phyloP scores from a whole-genome alignment of 2,797 vertebrate species.

The Morus bassanus region DNA sequence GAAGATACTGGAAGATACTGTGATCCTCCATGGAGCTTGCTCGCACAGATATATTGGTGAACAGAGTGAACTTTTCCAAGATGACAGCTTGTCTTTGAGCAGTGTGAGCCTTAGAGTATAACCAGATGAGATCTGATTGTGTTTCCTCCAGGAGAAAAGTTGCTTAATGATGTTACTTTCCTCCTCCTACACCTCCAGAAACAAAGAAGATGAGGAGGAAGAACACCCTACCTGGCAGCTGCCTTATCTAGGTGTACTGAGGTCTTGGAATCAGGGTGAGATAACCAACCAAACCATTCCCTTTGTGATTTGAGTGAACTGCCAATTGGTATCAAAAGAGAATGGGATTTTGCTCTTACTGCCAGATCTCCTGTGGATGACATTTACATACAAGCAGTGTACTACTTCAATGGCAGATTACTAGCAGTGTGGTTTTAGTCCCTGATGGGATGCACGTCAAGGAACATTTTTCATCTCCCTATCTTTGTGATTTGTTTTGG shows the following conservation, averaged over 20 bases:
- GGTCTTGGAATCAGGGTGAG: not conserved
- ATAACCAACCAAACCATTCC: not conserved
- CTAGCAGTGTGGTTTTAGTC: not conserved
- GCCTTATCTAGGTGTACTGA: not conserved
- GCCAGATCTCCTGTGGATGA: not conserved
- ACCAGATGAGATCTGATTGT: not conserved
- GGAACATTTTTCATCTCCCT: not conserved
- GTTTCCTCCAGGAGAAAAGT: not conserved
- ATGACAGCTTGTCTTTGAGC: not conserved
- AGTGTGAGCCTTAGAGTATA: not conserved
- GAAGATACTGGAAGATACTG: not conserved
- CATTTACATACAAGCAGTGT: not conserved
- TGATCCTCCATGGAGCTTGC: not conserved
- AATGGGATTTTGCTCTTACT: not conserved
- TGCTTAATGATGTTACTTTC: not conserved
- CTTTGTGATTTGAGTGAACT: not conserved
- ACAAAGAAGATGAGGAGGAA: not conserved
- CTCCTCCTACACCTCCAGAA: not conserved
- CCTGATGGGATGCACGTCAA: not conserved
- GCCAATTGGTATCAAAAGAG: not conserved
- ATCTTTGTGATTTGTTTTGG: not conserved
- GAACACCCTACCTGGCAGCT: not conserved
- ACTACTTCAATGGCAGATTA: not conserved
- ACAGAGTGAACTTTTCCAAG: not conserved
- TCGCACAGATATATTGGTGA: not conserved